phyloP scores from a whole-genome alignment of 1,140 invertebrate species.

The Physella acuta region DNA sequence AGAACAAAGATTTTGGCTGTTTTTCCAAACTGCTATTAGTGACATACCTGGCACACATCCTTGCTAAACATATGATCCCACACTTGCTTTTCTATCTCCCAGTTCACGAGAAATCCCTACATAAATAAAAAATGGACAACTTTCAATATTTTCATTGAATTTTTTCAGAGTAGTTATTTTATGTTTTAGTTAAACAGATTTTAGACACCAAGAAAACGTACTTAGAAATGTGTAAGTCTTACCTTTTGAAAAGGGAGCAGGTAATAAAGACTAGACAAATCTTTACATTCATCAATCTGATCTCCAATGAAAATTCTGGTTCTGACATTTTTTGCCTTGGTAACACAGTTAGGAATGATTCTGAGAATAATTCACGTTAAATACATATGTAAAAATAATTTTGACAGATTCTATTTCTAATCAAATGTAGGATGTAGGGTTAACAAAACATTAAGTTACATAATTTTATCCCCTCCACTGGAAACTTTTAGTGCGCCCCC shows the following conservation, averaged over 20 bases:
- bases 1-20: too few species aligned
- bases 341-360: constrained; percentile 91
- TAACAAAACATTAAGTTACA: too few species aligned
- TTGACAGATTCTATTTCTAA: background rate
- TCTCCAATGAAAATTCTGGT: constrained; percentile 90
- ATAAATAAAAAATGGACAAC: constrained; percentile 30
- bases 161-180: too few species aligned
- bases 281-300: constrained; percentile 91
- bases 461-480: too few species aligned
- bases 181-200: too few species aligned
- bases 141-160: background rate
- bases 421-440: too few species aligned
- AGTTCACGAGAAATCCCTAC: constrained; percentile 88
- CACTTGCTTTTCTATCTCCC: constrained; percentile 89
- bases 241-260: constrained; percentile 90
- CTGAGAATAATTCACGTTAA: constrained; percentile 60
- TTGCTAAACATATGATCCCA: constrained; percentile 95
- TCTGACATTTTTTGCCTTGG: constrained; percentile 95
- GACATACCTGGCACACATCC: constrained; percentile 78
- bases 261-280: constrained; percentile 91
- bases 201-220: background rate
- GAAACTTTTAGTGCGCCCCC: too few species aligned
- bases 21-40: too few species aligned
- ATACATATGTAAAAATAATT: background rate
- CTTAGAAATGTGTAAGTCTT: background rate